Percentiles rank a stretch among this genome's conserved stretches.
Conservation (phyloP, 2,888 invertebrate genomes). For the Agonum fuliginosum region DNA sequence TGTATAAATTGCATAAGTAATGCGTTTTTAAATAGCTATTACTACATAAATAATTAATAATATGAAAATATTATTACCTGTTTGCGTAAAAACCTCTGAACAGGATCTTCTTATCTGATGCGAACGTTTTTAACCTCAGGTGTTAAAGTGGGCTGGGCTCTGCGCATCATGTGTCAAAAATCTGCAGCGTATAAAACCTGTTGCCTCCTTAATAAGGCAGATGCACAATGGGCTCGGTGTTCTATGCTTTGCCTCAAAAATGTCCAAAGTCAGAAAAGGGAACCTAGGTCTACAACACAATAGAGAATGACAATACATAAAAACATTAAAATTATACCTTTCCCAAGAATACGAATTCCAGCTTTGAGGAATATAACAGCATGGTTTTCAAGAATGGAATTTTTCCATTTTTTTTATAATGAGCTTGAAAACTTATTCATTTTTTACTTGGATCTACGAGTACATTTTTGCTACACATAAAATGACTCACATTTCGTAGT, state of each 20-base stretch:
- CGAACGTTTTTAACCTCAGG: slow-evolving; percentile 24
- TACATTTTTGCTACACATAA: too few relatives aligned
- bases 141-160: slow-evolving; percentile 21
- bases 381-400: too few relatives aligned
- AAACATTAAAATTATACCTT: slow-evolving; percentile 35
- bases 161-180: slow-evolving; percentile 33
- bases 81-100: slow-evolving; percentile 27
- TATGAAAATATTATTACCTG: slow-evolving; percentile 27
- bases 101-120: slow-evolving; percentile 38
- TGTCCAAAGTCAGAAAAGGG: slow-evolving; percentile 19
- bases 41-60: slow-evolving; percentile 34
- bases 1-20: slow-evolving; percentile 14
- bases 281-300: slow-evolving; percentile 4
- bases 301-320: slow-evolving; percentile 20
- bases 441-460: too few relatives aligned
- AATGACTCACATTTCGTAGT: too few relatives aligned
- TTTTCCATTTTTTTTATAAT: too few relatives aligned
- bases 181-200: slow-evolving; percentile 8
- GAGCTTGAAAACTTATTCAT: too few relatives aligned
- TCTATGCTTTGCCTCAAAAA: slow-evolving; percentile 6
- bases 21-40: slow-evolving; percentile 43
- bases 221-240: slow-evolving; percentile 12
- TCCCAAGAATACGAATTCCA: background rate
- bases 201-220: slow-evolving; percentile 31
- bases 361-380: background rate